Evolutionary conservation across 2,888 invertebrate species (phyloP), one percentile per base, ranked within the genome.

Genomic region (Conistra vaccinii): DNA sequence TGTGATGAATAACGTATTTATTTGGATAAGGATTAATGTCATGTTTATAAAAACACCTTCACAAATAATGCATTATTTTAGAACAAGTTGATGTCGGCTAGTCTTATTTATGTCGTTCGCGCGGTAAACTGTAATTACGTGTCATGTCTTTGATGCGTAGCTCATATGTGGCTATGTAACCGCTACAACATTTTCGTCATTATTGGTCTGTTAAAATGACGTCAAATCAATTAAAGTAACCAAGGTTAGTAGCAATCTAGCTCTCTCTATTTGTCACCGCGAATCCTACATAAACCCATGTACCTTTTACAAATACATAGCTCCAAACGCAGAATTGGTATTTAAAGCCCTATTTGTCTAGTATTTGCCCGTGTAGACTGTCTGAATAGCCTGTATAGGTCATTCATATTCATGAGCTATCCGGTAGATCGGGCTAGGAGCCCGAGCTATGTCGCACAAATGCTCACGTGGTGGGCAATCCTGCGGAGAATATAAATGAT

Each of bases 351-450:
- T 67, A 85, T 87, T 85, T 80, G 76, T 85, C 80, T 83, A 76
- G 70, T 67, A 72, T 78, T 58, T 42, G 32, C 57, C 29, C 48
- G 42, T 75, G 60, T 73, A 75, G 67, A 80, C 80, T 58, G 62
- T 68, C 74, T 70, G 73, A 70, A 79, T 87, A 51, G 86, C 60
- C 73, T 60, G 62, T 74, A 70, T 75, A 35, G 70, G 14, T 32
- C 72, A 88, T 87, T 73, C 81, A 87, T 87, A 87, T 87, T 87
- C 87, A 87, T 87, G 88, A 85, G 74, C 74, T 72, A 73, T 69
- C 77, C 66, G 70, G 61, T 53, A 70, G 66, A 76, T 70, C 72
- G 70, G 68, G 69, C 57, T 69, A 48, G 66, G 48, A 20, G 57
- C 42, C 51, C 39, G 45, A 63, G 74, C 69, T 73, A 35, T 79